A percentile compares a stretch with the other conserved stretches of the same genome.
These are phyloP conservation scores for Caenorhabditis sp. DNA, from an alignment of 2,888 invertebrate species.

Conservation along the genomic window DNA sequence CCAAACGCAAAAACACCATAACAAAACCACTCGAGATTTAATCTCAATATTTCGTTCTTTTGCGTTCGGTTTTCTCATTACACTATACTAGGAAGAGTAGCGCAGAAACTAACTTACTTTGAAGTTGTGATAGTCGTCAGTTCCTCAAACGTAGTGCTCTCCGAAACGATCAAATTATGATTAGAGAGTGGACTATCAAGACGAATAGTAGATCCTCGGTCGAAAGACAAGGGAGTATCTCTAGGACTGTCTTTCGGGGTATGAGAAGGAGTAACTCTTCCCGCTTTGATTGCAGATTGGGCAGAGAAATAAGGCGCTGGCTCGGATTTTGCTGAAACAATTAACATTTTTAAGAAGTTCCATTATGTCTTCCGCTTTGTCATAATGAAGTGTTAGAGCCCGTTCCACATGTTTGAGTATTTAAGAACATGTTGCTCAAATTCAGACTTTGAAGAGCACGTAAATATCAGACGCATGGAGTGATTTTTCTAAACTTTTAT, in stretches of 20 bases:
- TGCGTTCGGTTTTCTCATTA: background rate
- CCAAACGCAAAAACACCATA: conserved; percentile 5
- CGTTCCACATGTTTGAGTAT: no score
- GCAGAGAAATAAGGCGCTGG: conserved; percentile 59
- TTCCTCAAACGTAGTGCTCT: conserved; percentile 68
- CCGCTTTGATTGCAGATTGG: conserved; percentile 42
- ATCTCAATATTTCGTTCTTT: conserved; percentile 24
- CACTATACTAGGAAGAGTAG: no score
- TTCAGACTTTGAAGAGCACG: no score
- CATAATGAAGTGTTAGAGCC: no score
- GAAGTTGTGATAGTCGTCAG: conserved; percentile 62
- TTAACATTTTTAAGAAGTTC: background rate
- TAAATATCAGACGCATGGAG: no score
- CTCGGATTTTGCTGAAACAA: conserved; percentile 41
- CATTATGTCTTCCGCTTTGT: no score
- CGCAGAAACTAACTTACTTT: conserved; percentile 40
- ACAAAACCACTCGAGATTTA: conserved; percentile 40
- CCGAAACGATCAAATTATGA: conserved; percentile 59
- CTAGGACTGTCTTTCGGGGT: conserved; percentile 26
- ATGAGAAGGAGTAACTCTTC: conserved; percentile 13
- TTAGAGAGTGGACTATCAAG: conserved; percentile 39
- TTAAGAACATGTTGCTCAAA: no score
- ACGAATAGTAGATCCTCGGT: conserved; percentile 38
- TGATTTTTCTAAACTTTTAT: no score
- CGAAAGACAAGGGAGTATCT: conserved; percentile 23